phyloP scores from a whole-genome alignment of 2,797 vertebrate species.

The Emydoidea blandingii region DNA sequence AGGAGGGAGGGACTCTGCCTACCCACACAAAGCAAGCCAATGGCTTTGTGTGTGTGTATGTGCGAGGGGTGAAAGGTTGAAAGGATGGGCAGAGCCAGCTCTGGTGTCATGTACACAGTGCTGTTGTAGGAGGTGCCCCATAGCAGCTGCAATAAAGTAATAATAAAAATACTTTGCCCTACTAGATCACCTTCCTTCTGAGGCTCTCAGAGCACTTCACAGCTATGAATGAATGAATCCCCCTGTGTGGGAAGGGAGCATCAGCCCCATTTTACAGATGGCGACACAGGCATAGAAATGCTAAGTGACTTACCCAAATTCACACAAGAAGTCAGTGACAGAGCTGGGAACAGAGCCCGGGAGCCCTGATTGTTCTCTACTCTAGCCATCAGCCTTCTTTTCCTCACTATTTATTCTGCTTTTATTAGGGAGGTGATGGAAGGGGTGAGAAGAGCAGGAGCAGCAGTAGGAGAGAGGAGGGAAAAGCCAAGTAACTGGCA shows the following conservation, averaged over 20 bases:
- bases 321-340: fast-evolving
- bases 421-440: neutral
- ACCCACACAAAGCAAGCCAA: neutral
- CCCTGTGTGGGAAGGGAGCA: neutral
- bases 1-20: neutral
- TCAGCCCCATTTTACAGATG: neutral
- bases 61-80: neutral
- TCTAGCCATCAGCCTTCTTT: fast-evolving
- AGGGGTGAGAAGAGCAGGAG: neutral
- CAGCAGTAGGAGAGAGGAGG: neutral
- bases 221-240: constrained; percentile 11
- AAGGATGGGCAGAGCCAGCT: neutral
- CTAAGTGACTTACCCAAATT: neutral
- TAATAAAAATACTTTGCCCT: constrained; percentile 48
- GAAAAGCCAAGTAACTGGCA: neutral
- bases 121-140: constrained; percentile 2
- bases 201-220: neutral
- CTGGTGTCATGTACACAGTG: neutral
- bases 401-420: neutral
- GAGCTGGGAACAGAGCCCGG: fast-evolving
- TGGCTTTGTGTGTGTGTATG: neutral
- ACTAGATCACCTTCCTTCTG: neutral
- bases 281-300: neutral
- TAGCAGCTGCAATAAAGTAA: constrained; percentile 64
- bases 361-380: neutral